Percentiles rank a stretch among this genome's conserved stretches.
These are phyloP conservation scores for Cloeon dipterum DNA, from an alignment of 2,888 invertebrate species.

Conservation along the genomic window DNA sequence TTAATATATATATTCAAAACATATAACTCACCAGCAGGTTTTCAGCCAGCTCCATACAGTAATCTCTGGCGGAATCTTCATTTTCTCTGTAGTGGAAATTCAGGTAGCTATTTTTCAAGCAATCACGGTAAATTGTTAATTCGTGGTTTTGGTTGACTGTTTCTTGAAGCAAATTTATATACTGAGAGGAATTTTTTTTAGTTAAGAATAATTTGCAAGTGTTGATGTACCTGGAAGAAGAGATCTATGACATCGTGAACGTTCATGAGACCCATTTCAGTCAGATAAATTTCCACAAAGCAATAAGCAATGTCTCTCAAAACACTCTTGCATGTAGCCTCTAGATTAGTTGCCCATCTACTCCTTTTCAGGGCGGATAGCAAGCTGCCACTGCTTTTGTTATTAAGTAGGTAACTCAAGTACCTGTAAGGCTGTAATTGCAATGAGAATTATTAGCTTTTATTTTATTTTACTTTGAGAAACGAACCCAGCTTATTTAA, in stretches of 20 bases:
- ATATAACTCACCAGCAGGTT: slow-evolving; percentile 32
- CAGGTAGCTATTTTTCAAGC: slow-evolving; percentile 51
- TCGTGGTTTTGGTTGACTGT: slow-evolving; percentile 53
- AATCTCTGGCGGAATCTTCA: slow-evolving; percentile 49
- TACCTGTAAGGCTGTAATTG: slow-evolving; percentile 84
- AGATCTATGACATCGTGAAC: slow-evolving; percentile 69
- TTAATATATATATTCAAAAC: background rate
- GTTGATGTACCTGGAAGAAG: slow-evolving; percentile 46
- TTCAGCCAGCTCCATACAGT: slow-evolving; percentile 43
- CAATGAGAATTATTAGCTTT: slow-evolving; percentile 17
- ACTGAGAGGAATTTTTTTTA: slow-evolving; percentile 31
- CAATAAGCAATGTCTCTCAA: too few species aligned
- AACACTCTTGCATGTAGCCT: slow-evolving; percentile 70
- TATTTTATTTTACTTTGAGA: too few species aligned
- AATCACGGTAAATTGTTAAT: slow-evolving; percentile 87
- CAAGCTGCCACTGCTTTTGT: slow-evolving; percentile 88
- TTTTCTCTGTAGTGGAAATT: slow-evolving; percentile 75
- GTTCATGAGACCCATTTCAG: slow-evolving; percentile 74
- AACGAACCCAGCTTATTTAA: too few species aligned
- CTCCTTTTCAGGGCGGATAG: slow-evolving; percentile 64
- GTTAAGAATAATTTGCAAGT: background rate
- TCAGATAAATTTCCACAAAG: slow-evolving; percentile 69
- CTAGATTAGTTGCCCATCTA: slow-evolving; percentile 81
- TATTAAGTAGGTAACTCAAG: slow-evolving; percentile 77
- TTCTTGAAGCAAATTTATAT: slow-evolving; percentile 55